Base-by-base conservation (phyloP, 2,797 vertebrate genomes). In the Syndactyla subalaris region DNA sequence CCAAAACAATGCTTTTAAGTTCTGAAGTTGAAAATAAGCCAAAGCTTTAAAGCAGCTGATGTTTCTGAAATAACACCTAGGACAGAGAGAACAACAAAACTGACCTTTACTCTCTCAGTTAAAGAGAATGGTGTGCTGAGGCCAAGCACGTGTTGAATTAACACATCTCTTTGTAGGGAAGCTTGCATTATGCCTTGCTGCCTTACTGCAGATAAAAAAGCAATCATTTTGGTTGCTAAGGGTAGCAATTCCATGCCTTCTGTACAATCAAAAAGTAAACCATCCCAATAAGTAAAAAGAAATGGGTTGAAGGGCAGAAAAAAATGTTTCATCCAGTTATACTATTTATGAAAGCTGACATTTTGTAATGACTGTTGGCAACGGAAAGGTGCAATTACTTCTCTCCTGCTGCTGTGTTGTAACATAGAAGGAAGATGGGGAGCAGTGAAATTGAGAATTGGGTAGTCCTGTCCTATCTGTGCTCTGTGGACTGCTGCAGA, bases 331-430 rank as follows among this genome's bases (percentile, higher is more conserved):
- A 86, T 61, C 45, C 14, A 36, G 62, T 85, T 61, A 41, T 27
- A 29, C 27, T 86, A 3, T 89, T 95, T 94, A 73, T 74, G 80
- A 81, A 94, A 89, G 39, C 67, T 95, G 88, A 95, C 85, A 84
- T 61, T 89, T 83, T 88, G 55, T 94, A 85, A 88, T 57, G 62
- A 39, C 34, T 68, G 55, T 49, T 93, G 86, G 65, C 68, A 92
- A 65, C 4, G 84, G 65, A 78, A 92, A 84, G 62, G 19, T 85
- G 54, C 45, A 92, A 90, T 97, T 95, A 70, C 45, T 89, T 93
- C 45, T 91, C 66, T 83, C 22, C 30, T 94, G 79, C 57, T 62
- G 30, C 45, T 49, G 89, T 62, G 19, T 22, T 65, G 34, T 71
- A 58, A 81, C 67, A 34, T 55, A 43, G 38, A 39, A 86, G 92